phyloP scores from a whole-genome alignment of 2,113 vertebrate genomes.

The Nicator chloris region DNA sequence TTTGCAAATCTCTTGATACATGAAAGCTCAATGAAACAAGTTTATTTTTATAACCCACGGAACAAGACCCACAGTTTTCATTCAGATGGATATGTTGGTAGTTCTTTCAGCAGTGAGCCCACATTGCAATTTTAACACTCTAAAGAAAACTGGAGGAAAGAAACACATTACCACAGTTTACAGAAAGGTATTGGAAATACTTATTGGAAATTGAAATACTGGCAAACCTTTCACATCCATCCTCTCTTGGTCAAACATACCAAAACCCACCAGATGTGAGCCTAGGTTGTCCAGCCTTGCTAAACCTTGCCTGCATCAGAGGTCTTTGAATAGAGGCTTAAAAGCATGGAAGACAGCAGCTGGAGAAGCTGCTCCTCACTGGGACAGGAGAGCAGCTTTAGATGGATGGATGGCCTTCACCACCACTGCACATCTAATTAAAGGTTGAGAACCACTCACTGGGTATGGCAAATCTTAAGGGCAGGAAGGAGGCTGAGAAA shows the following conservation, averaged over 20 bases:
- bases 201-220: neutral
- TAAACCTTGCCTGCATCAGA: neutral
- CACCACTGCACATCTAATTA: neutral
- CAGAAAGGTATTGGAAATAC: neutral
- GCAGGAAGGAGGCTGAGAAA: neutral
- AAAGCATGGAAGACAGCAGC: fast-evolving
- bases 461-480: neutral
- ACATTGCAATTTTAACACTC: neutral
- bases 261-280: neutral
- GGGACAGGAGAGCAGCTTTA: neutral
- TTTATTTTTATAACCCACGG: constrained; percentile 27
- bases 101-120: neutral
- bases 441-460: neutral
- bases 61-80: constrained; percentile 20
- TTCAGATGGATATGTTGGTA: neutral
- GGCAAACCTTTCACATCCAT: neutral
- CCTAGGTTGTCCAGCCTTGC: neutral
- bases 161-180: neutral
- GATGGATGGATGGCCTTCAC: neutral
- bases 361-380: neutral
- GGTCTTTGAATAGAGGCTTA: neutral
- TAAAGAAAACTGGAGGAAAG: neutral
- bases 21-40: constrained; percentile 9
- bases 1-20: constrained; percentile 25
- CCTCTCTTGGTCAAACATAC: neutral